These are phyloP conservation scores for Merops nubicus DNA, from an alignment of 2,113 vertebrate species.

Conservation along the genomic window DNA sequence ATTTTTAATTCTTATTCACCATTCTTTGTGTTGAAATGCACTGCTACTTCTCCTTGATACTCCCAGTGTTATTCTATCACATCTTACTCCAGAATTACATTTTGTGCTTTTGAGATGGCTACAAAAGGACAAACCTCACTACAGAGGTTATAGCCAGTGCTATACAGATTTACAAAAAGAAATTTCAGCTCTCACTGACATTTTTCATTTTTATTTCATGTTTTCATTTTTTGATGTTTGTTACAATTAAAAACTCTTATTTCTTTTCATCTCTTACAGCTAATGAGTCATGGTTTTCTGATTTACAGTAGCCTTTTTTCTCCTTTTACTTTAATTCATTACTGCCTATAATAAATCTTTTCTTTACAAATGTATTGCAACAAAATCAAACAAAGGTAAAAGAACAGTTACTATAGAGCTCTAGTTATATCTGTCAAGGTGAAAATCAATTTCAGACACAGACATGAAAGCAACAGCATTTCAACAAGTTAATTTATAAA, in stretches of 20 bases:
- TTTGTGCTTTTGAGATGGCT: neutral
- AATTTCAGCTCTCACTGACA: neutral
- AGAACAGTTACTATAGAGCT: neutral
- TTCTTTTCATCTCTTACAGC: neutral
- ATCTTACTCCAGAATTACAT: neutral
- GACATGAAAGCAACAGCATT: constrained; percentile 1
- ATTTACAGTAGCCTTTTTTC: neutral
- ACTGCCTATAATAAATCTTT: neutral
- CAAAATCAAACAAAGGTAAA: neutral
- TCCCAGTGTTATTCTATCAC: neutral
- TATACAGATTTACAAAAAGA: neutral
- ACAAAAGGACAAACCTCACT: neutral
- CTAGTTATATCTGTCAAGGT: neutral
- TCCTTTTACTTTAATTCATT: neutral
- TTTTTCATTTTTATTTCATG: neutral
- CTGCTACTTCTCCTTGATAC: neutral
- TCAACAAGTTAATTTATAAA: constrained; percentile 29
- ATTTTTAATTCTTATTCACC: neutral
- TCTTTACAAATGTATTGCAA: neutral
- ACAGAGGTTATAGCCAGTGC: neutral
- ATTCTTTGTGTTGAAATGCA: neutral
- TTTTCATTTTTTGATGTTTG: neutral
- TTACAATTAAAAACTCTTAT: neutral
- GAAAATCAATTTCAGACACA: constrained; percentile 43
- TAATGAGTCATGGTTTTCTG: neutral